A percentile compares a stretch with the other conserved stretches of the same genome.
Conservation (phyloP, 2,797 vertebrate species). For the Bufotes viridis region DNA sequence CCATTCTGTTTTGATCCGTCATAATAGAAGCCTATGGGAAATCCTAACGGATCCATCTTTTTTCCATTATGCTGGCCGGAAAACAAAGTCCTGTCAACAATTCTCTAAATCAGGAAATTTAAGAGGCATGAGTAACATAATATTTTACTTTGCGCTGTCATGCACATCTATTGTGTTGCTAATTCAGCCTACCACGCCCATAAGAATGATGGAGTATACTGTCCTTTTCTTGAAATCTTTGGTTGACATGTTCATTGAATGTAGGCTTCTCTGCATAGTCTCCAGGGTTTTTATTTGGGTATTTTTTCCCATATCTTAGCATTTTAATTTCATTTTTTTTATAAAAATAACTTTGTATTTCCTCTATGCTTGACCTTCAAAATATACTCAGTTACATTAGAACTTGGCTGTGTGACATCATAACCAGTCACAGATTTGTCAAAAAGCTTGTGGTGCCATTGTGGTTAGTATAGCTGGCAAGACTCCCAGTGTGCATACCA, state of each 20-base stretch:
- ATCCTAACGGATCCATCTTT: too few species aligned
- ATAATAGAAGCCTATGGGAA: too few species aligned
- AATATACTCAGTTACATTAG: not conserved
- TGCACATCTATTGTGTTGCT: too few species aligned
- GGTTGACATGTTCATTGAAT: not conserved
- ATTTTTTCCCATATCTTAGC: not conserved
- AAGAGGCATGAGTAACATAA: too few species aligned
- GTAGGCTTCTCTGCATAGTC: not conserved
- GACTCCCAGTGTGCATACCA: slow-evolving; percentile 51
- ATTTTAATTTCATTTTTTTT: not conserved
- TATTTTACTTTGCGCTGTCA: too few species aligned
- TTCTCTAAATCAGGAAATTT: too few species aligned
- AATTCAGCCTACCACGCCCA: too few species aligned
- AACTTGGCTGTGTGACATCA: slow-evolving; percentile 16
- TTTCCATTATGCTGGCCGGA: too few species aligned
- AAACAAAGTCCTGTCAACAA: too few species aligned
- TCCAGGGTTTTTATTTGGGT: not conserved
- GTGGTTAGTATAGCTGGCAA: slow-evolving; percentile 16
- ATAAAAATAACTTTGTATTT: not conserved
- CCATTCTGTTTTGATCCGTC: too few species aligned
- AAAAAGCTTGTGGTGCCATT: slow-evolving; percentile 1
- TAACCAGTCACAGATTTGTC: slow-evolving; percentile 7
- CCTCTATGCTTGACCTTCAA: not conserved
- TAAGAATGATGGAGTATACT: too few species aligned
- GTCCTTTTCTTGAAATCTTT: not conserved